Base-by-base conservation (phyloP, 2,797 vertebrate species). In the Paratrypauchen microcephalus region DNA sequence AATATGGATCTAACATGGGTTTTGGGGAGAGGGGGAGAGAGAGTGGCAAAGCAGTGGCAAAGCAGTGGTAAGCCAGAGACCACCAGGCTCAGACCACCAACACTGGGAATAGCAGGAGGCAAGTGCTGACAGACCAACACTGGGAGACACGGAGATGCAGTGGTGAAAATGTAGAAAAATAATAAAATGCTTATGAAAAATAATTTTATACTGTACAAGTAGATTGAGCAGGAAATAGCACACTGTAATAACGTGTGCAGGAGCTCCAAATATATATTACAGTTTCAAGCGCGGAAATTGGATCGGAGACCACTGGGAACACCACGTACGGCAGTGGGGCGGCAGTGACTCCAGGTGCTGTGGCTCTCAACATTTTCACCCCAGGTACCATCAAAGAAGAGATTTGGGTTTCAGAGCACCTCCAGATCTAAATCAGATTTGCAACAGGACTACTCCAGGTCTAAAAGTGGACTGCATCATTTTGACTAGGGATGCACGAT, bases 51-150 rank as follows among this genome's bases (percentile, higher is more conserved):
- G 65, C 26, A 58, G 65, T 59, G 59, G 77, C 32, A 1, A 57
- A 65, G 65, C 26, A 21, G 78, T n/a, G 76, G 76, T 79, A 67
- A 76, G 24, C 76, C 80, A 63, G 19, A 81, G 76, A 83, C 83
- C 84, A 83, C 84, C 76, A 67, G 76, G 70, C 60, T 74, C 74
- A 79, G 84, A 86, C 77, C 81, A 84, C 79, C 74, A 80, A 76
- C 66, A 71, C 68, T 69, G 73, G 76, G 75, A 50, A 58, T 1
- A 60, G 75, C 15, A 11, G 58, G 32, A 47, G 54, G 68, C 47
- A 41, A 57, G 45, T 58, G 76, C 59, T 72, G 66, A 68, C 59
- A 61, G 55, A 69, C 6, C 18, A 21, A 28, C 39, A 63, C 55
- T 61, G 36, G 23, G 30, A 68, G 0, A 45, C 55, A 12, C 52